Evolutionary conservation across 2,888 invertebrate genomes (phyloP).

Genomic region (Apamea crenata): DNA sequence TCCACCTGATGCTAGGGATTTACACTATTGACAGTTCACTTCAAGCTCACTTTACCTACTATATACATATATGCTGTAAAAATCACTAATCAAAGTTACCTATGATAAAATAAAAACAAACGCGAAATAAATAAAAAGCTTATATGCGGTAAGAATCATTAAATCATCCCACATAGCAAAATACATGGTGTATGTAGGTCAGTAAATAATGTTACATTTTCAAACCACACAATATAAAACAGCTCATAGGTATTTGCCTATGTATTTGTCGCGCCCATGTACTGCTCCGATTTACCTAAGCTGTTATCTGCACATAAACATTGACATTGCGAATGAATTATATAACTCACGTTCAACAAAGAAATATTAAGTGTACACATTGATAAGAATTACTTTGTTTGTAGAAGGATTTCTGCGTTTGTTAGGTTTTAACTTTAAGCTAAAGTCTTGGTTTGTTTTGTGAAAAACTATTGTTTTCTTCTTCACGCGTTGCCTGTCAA

Average conservation of each 20-base stretch:
- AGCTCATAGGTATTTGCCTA: conserved; percentile 23
- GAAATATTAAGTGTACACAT: conserved; percentile 23
- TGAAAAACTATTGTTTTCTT: background rate
- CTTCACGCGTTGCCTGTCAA: background rate
- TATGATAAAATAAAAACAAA: background rate
- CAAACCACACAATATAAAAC: conserved; percentile 15
- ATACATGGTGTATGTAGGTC: conserved; percentile 1
- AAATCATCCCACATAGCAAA: background rate
- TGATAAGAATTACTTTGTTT: conserved; percentile 43
- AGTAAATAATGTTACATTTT: conserved; percentile 34
- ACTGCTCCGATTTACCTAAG: conserved; percentile 33
- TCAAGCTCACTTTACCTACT: background rate
- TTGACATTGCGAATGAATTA: conserved; percentile 45
- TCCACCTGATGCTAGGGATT: background rate
- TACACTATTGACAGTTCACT: background rate
- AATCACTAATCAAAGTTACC: background rate
- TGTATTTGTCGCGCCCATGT: conserved; percentile 40
- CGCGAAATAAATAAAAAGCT: background rate
- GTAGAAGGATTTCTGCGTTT: conserved; percentile 14
- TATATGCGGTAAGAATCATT: background rate
- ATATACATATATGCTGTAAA: background rate
- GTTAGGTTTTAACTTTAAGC: conserved; percentile 11
- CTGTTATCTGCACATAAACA: conserved; percentile 53
- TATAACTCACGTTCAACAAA: conserved; percentile 34
- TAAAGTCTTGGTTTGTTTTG: conserved; percentile 5